A percentile compares a stretch with the other conserved stretches of the same genome.
Conservation (phyloP, 1,140 invertebrate genomes). For the Pteromalus puparum region DNA sequence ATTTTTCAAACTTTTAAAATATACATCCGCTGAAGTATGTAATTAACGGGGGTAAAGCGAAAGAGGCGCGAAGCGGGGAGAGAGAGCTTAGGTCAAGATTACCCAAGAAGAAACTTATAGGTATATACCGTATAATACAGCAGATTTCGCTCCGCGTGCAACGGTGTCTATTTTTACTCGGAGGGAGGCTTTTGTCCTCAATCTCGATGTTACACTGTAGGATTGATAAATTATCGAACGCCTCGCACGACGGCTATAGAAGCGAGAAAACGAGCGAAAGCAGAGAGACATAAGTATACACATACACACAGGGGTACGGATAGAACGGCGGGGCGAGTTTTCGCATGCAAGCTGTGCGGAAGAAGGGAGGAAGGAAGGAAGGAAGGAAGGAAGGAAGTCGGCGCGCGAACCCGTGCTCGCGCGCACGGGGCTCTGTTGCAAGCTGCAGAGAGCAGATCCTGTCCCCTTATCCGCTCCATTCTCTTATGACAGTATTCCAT, state of each 20-base stretch:
- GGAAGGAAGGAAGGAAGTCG: conserved; percentile 32
- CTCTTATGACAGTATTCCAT: conserved; percentile 55
- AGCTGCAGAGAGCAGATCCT: conserved; percentile 26
- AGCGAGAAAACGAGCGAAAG: background rate
- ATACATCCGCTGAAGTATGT: background rate
- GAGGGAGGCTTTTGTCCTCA: no score
- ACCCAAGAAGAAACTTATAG: conserved; percentile 10
- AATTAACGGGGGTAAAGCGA: conserved; percentile 14
- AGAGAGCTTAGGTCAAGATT: conserved; percentile 38
- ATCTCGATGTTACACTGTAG: no score
- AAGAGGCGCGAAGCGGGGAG: background rate
- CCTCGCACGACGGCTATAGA: no score
- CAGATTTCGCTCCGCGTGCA: no score
- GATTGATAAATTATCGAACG: background rate
- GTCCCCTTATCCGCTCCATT: conserved; percentile 51
- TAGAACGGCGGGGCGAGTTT: conserved; percentile 10
- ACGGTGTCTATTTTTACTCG: no score
- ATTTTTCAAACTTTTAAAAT: conserved; percentile 23
- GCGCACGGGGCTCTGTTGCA: conserved; percentile 39
- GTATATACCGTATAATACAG: background rate
- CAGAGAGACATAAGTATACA: background rate
- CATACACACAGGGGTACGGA: no score
- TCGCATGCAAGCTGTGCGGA: conserved; percentile 8
- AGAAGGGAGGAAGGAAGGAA: conserved; percentile 4
- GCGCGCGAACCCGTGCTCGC: conserved; percentile 36